Base-by-base conservation (phyloP, 2,113 vertebrate genomes). In the Chlorocebus sabaeus region DNA sequence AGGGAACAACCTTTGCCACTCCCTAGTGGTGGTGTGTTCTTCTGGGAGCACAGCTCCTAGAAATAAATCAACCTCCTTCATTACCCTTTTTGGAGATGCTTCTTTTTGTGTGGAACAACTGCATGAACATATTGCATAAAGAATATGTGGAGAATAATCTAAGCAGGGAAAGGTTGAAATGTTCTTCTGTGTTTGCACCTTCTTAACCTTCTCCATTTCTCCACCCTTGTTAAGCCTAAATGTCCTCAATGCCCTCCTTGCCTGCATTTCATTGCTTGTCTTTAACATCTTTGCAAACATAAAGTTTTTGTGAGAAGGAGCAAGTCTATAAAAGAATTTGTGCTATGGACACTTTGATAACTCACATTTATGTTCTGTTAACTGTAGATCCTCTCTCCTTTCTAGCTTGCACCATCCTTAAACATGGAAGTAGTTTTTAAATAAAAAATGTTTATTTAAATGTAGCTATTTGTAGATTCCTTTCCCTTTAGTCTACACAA, bases 1-100 rank as follows among this genome's bases (percentile, higher is more conserved):
- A 84, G 89, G 79, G 27, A 92, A 17, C 32, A 59, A 79, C 18
- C 93, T 95, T 55, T 95, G 50, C 92, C 95, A 88, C 92, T 40
- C 90, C 95, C 94, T 97, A 64, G 85, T 61, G 94, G 88, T 75
- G 14, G 14, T n/a, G 52, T 45, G 0, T 55, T 87, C 89, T 93
- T 25, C 17, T 67, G 48, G 52, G 50, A 25, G 16, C 5, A 18
- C 6, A 6, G 10, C 10, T 76, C 70, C 18, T 64, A 25, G 68
- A 92, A 84, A 52, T 68, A 79, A 68, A 64, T 86, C 30, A 3
- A 40, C 48, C 32, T 48, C 22, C 13, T 11, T 80, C 38, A 50
- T 79, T n/a, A 45, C 52, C 4, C 13, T 50, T 50, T 50, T 13
- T 14, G 67, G 27, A 64, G 2, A 68, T 38, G 17, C 16, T 83